Evolutionary conservation across 1,140 invertebrate genomes (phyloP), one percentile per base, ranked within the genome.

Genomic region (Diprion similis): DNA sequence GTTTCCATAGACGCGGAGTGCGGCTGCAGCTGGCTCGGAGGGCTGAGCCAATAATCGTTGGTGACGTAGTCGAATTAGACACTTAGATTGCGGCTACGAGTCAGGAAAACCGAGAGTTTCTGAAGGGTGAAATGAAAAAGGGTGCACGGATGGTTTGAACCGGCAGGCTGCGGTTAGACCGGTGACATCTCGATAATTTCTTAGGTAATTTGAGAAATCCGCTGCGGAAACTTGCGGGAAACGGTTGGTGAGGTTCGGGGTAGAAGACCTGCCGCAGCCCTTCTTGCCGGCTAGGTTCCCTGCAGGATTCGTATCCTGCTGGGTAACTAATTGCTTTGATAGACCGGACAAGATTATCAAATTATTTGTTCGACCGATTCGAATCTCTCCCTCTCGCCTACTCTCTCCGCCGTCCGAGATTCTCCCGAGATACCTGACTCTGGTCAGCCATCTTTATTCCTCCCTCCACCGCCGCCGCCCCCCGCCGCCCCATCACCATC

Each of bases 241-340:
- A 68, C 37, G 66, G 66, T 68, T 19, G 66, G 17, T 18, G 66
- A 68, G 66, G 11, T 59, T 15, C 76, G 72, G 70, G 46, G 78
- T 71, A 79, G 75, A 68, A 76, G 78, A 77, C 76, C 71, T 75
- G 75, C 77, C 77, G 69, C 77, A 64, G 73, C 65, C 73, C 70
- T 48, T 75, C 73, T 18, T 64, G 70, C 64, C 37, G 46, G 10
- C 37, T 37, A 37, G 17, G 59, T 64, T 64, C 59, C 8, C 66
- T 19, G 66, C 18, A 68, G 18, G 37, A 45, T 45, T 68, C 74
- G 71, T 71, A 64, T 75, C 82, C 82, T 80, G 80, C 77, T 79
- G 82, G 79, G 82, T 84, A 81, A 84, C 83, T 85, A 84, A 85
- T 84, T 83, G 82, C 77, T 78, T 80, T 76, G 77, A 77, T 81